A percentile compares a stretch with the other conserved stretches of the same genome.
These are phyloP conservation scores for Misgurnus anguillicaudatus DNA, from an alignment of 2,113 vertebrate species.

Conservation along the genomic window DNA sequence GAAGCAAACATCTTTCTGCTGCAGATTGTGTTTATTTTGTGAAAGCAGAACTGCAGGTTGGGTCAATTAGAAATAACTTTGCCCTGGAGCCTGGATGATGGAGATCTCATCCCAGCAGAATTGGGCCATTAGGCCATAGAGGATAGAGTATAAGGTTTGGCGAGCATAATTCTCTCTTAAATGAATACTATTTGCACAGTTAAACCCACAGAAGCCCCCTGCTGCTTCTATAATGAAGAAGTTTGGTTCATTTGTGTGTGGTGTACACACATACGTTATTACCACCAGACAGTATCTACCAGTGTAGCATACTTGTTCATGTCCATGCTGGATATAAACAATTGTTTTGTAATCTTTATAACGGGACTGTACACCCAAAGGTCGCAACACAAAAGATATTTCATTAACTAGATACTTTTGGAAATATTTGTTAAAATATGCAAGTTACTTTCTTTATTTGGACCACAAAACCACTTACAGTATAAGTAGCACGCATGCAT, in stretches of 20 bases:
- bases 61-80: conserved; percentile 33
- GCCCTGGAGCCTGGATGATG: conserved; percentile 9
- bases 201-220: conserved; percentile 31
- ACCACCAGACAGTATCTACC: background rate
- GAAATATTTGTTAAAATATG: no score
- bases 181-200: conserved; percentile 31
- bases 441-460: no score
- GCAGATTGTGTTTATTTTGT: conserved; percentile 30
- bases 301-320: background rate
- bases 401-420: no score
- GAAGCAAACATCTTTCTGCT: conserved; percentile 19
- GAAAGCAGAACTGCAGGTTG: background rate
- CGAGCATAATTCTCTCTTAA: conserved; percentile 40
- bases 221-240: conserved; percentile 21
- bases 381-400: no score
- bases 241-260: background rate
- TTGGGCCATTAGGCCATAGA: conserved; percentile 31
- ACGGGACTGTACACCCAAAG: no score
- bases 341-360: no score
- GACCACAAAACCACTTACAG: no score
- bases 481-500: no score
- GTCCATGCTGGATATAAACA: background rate
- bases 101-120: conserved; percentile 9
- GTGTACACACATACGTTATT: background rate
- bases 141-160: conserved; percentile 20